Evolutionary conservation across 2,888 invertebrate species (phyloP).

Genomic region (Rutpela maculata): DNA sequence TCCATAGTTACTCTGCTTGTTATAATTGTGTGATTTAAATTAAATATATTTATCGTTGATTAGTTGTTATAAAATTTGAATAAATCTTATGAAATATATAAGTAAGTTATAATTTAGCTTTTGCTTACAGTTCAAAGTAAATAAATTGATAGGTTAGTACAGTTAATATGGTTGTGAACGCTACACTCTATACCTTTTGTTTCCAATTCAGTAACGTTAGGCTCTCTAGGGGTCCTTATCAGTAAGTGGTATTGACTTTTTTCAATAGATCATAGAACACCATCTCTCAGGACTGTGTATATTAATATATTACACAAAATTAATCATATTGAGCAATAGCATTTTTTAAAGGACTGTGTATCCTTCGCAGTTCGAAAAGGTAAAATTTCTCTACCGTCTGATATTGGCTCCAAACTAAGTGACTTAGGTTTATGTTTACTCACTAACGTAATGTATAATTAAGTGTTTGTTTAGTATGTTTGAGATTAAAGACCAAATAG

Average conservation of each 20-base stretch:
- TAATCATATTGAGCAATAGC: background rate
- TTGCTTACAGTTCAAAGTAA: slow-evolving; percentile 51
- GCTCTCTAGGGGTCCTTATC: slow-evolving; percentile 10
- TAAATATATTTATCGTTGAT: slow-evolving; percentile 58
- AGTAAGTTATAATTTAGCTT: slow-evolving; percentile 50
- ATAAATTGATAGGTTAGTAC: slow-evolving; percentile 53
- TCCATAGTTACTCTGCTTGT: slow-evolving; percentile 30
- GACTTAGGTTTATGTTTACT: slow-evolving; percentile 36
- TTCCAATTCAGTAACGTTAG: slow-evolving; percentile 14
- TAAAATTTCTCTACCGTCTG: background rate
- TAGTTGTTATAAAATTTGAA: slow-evolving; percentile 60
- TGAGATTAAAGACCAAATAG: slow-evolving; percentile 64
- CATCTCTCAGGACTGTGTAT: background rate
- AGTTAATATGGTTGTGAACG: slow-evolving; percentile 61
- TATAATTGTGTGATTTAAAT: slow-evolving; percentile 49
- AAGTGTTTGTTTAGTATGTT: slow-evolving; percentile 49
- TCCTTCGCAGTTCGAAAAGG: background rate
- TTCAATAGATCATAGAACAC: background rate
- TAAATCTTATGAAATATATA: slow-evolving; percentile 59
- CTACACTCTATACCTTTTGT: slow-evolving; percentile 42
- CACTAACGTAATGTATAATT: slow-evolving; percentile 36
- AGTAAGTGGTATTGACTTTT: background rate
- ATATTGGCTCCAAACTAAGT: slow-evolving; percentile 9
- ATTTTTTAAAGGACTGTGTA: background rate
- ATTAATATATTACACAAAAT: background rate